Percentiles rank a stretch among this genome's conserved stretches.
phyloP scores from a whole-genome alignment of 2,797 vertebrate species.

The Sebastolobus alascanus region DNA sequence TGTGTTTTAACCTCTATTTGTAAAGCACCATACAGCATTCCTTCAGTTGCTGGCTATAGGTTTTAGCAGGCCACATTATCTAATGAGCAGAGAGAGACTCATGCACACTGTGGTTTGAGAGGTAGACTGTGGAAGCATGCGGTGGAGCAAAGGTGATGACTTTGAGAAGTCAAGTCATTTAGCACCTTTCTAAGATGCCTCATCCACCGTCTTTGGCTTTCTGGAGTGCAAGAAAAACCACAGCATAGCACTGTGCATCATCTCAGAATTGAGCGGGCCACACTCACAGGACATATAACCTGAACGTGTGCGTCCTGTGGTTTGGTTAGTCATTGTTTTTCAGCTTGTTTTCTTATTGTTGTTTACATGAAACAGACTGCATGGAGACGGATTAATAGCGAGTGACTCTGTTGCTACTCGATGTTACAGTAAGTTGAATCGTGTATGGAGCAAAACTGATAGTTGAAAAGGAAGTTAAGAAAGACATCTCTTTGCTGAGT shows the following conservation, averaged over 20 bases:
- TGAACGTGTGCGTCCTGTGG: slow-evolving; percentile 31
- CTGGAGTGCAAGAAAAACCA: slow-evolving; percentile 66
- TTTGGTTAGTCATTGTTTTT: slow-evolving; percentile 48
- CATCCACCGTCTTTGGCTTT: slow-evolving; percentile 52
- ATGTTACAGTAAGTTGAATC: slow-evolving; percentile 32
- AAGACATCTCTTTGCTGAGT: slow-evolving; percentile 82
- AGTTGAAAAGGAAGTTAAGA: slow-evolving; percentile 73
- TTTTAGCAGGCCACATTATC: background rate
- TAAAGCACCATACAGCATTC: background rate
- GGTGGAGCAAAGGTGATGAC: slow-evolving; percentile 68
- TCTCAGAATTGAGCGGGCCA: slow-evolving; percentile 39
- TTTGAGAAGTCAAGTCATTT: slow-evolving; percentile 72
- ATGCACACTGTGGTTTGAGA: slow-evolving; percentile 62
- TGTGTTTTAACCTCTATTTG: background rate
- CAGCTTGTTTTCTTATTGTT: slow-evolving; percentile 31
- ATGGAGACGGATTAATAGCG: background rate
- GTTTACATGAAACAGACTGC: slow-evolving; percentile 11
- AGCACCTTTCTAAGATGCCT: slow-evolving; percentile 65
- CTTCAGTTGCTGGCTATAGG: background rate
- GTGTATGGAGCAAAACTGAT: slow-evolving; percentile 38
- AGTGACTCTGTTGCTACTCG: background rate
- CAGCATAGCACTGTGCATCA: slow-evolving; percentile 57
- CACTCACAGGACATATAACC: slow-evolving; percentile 4
- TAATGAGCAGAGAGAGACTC: slow-evolving; percentile 22
- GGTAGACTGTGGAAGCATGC: slow-evolving; percentile 59